Percentiles rank a stretch among this genome's conserved stretches.
These are phyloP conservation scores for Mycteria americana DNA, from an alignment of 2,797 vertebrate species.

Conservation along the genomic window DNA sequence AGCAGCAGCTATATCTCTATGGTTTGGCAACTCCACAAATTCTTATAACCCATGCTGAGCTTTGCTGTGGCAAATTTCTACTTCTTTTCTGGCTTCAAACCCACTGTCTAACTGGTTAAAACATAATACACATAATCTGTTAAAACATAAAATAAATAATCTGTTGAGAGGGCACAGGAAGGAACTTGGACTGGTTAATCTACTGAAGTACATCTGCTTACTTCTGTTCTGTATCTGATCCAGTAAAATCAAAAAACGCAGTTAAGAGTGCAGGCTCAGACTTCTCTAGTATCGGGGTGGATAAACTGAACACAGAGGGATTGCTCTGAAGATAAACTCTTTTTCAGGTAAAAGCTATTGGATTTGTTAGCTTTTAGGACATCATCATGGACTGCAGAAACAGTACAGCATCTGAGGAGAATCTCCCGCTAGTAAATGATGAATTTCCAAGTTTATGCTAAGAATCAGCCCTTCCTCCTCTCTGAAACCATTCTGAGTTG, in stretches of 20 bases:
- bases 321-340: conserved; percentile 5
- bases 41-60: neutral
- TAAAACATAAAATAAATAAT: conserved; percentile 31
- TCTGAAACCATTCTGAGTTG: neutral
- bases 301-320: conserved; percentile 25
- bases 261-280: neutral
- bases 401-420: neutral
- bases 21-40: neutral
- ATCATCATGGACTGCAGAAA: neutral
- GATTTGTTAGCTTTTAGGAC: conserved; percentile 18
- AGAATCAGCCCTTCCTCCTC: neutral
- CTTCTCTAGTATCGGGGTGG: neutral
- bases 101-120: conserved; percentile 3
- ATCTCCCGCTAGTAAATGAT: neutral
- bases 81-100: conserved; percentile 4
- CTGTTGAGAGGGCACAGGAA: neutral
- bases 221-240: neutral
- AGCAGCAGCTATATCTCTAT: neutral
- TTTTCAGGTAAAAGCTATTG: conserved; percentile 17
- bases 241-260: neutral
- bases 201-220: conserved; percentile 43
- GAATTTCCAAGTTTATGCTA: neutral
- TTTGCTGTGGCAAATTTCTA: conserved; percentile 21
- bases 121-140: conserved; percentile 26
- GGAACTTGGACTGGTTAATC: conserved; percentile 23